Evolutionary conservation across 2,888 invertebrate genomes (phyloP), one percentile per base, ranked within the genome.

Genomic region (Villa cingulata): DNA sequence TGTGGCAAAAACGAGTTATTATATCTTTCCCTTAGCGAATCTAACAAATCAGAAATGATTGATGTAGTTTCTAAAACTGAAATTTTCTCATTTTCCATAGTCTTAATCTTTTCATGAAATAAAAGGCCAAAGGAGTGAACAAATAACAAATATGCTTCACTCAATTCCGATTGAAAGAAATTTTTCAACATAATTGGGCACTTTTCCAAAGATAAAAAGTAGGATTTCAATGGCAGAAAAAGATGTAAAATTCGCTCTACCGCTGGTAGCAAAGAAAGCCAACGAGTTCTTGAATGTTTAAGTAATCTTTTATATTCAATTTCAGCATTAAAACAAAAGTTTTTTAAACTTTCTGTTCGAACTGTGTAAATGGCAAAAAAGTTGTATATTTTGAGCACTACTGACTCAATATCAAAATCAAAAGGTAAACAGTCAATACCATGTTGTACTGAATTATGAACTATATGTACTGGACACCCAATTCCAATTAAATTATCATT

Each of bases 391-490:
- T 49, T 49, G 3, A 49, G 41, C 12, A 49, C 19, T 17, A 49
- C 37, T 15, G 27, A 36, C 16, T 49, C 49, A 10, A 47, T 29
- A 37, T 49, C 46, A 34, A 42, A 12, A n/a, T n/a, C n/a, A n/a
- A n/a, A n/a, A 37, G 54, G 43, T 20, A 53, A 46, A 36, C 41
- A 37, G 44, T 54, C 50, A 27, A 41, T 45, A 36, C 48, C 51
- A 39, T 43, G 40, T 49, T 53, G 48, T 40, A 53, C 43, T 32
- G 48, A 37, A 23, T 49, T 51, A 46, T 51, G 41, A 36, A 53
- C 15, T 16, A 52, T 46, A 27, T 52, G 46, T 17, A 41, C 48
- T 44, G 43, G 43, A n/a, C 50, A 53, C 27, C 51, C 52, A n/a
- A 48, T 40, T n/a, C 48, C 46, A 45, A 51, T 36, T n/a, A 45